Evolutionary conservation across 2,888 invertebrate species (phyloP).

Genomic region (Drosophila buzzatii): DNA sequence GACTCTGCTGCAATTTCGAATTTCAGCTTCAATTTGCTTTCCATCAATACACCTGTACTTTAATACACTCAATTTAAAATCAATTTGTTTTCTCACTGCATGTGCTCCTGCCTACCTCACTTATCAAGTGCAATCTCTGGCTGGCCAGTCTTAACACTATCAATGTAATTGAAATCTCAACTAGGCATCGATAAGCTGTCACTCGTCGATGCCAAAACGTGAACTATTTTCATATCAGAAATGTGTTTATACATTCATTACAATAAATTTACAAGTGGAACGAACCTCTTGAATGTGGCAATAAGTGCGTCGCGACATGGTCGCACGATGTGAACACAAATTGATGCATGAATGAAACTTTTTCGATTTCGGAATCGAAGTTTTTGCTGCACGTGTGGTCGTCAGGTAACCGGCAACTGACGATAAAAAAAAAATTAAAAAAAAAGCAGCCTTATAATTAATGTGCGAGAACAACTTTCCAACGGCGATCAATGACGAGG

Average conservation of each 20-base stretch:
- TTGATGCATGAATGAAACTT: conserved; percentile 45
- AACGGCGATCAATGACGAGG: conserved; percentile 55
- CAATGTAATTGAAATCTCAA: conserved; percentile 23
- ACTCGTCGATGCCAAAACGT: background rate
- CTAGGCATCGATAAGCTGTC: conserved; percentile 11
- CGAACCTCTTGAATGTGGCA: conserved; percentile 15
- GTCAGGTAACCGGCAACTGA: conserved; percentile 2
- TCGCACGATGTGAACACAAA: conserved; percentile 16
- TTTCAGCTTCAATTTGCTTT: background rate
- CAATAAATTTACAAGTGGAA: conserved; percentile 10
- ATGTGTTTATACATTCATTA: conserved; percentile 9
- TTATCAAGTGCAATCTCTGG: background rate
- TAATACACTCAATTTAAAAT: background rate
- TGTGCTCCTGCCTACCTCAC: background rate
- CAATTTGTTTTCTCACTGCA: background rate
- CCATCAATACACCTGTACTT: background rate
- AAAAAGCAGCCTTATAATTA: conserved; percentile 50
- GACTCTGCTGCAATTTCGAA: too few relatives aligned
- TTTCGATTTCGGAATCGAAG: conserved; percentile 40
- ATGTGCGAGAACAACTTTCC: conserved; percentile 76
- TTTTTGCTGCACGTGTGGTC: conserved; percentile 44
- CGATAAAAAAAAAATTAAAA: conserved; percentile 19
- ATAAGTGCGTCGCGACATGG: conserved; percentile 8
- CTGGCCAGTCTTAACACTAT: background rate
- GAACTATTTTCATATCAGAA: conserved; percentile 20